Evolutionary conservation across 2,113 vertebrate genomes (phyloP), one percentile per base, ranked within the genome.

Genomic region (Meriones unguiculatus): DNA sequence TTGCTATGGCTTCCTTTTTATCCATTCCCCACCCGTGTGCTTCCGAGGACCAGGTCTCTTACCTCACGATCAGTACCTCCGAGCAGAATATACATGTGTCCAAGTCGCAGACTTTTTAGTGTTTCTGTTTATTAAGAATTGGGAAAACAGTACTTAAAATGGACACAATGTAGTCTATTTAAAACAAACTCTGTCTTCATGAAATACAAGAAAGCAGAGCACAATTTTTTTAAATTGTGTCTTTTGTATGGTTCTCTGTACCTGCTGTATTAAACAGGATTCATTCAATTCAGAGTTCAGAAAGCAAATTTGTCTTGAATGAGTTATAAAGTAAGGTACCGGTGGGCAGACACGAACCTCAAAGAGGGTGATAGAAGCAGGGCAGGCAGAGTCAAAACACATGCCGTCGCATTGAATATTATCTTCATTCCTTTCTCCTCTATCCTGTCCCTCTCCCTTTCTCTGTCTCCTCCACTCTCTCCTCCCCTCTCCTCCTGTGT

Each of bases 121-220:
- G 70, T 88, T 90, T 90, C 28, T 96, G 38, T 57, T 93, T 70
- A 57, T 38, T 76, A 73, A n/a, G 4, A 85, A 4, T 86, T 77
- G 28, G 65, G 72, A 91, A 96, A 89, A 24, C 76, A n/a, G 14
- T 70, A 82, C 75, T 92, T 89, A 85, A 86, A 87, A 85, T 50
- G 46, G 17, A 10, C 13, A 14, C 3, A 1, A 87, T 87, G 46
- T 67, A 73, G 22, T 75, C 81, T 84, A 62, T 87, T 97, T 85
- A 81, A 96, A 95, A 72, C 73, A 75, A 82, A 86, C 9, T 65
- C 30, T 35, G 1, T 85, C 24, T 89, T 97, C 46, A 46, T 35
- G 28, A 32, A 70, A 11, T 41, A 41, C 86, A 93, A 75, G 17
- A 81, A 80, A 81, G 2, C 2, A 54, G 54, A 78, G 7, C 7